Base-by-base conservation (phyloP, 2,113 vertebrate genomes). In the Pheucticus melanocephalus region DNA sequence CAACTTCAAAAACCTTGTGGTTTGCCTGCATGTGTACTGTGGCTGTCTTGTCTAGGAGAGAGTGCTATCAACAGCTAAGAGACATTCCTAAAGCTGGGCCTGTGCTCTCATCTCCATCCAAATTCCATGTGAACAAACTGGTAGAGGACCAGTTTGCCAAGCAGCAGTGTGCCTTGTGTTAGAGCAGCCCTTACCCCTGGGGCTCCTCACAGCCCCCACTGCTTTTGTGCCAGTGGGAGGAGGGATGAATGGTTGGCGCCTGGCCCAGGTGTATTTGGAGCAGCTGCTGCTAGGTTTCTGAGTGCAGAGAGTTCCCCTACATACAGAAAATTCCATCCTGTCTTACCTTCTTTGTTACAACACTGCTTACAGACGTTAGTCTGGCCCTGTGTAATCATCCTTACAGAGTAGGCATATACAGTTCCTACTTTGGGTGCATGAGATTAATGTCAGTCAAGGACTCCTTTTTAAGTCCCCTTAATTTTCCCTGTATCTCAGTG, bases 181-280 rank as follows among this genome's bases (percentile, higher is more conserved):
- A 45, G 31, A 57, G 50, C 51, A 42, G 20, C 60, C 51, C 48
- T 35, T 51, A 18, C 10, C 65, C 39, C 51, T n/a, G 35, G 37
- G n/a, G 61, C 31, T 90, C 30, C 33, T 37, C 2, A 1, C 68
- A 72, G 15, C 12, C 54, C 50, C 30, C 13, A 5, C 47, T 2
- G 5, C 47, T 63, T 83, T 37, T 1, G 1, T 68, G 60, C 63
- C 0, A 0, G 11, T 53, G 30, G 0, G 2, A 70, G 71, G 68
- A 75, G 56, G 47, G 35, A 44, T 73, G 68, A 81, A 51, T 82
- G 76, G 44, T 31, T 95, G 86, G 82, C 9, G 0, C 33, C 45
- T 82, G 45, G 88, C 85, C 63, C 79, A 77, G 82, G 70, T 89
- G 40, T 69, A 8, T 71, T 89, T 95, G 59, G 57, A 87, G 75